Evolutionary conservation across 2,797 vertebrate species (phyloP), one percentile per base, ranked within the genome.

Genomic region (Sebastes wilsoni): DNA sequence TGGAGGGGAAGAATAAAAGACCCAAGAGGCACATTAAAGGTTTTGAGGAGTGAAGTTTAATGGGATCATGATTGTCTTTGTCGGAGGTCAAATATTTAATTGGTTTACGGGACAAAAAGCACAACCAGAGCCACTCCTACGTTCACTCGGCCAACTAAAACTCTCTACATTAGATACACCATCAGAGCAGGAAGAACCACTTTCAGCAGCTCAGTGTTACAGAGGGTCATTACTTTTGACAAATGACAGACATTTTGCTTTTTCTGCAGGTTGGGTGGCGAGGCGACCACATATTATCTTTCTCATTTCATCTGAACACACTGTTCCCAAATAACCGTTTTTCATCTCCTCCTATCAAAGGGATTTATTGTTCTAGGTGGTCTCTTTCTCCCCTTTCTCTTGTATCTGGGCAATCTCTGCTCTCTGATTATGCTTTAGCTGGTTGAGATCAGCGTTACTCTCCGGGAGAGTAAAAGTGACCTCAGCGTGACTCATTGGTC

Each of bases 1-100:
- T 34, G 9, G 32, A 68, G 14, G 60, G 25, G 32, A 70, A 30
- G 34, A 86, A 85, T 55, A 82, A 81, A 85, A 86, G 76, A 89
- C 77, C 65, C 46, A 6, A 61, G 79, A 89, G 73, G 38, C 86
- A 74, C 80, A 69, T 83, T 55, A 28, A 71, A 86, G 28, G 79
- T 88, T 90, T 88, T 67, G 80, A 91, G 78, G 86, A 90, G 81
- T 87, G 69, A 90, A 72, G 68, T 94, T 94, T 94, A 94, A 92
- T 93, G 81, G 83, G 83, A 79, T 89, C 72, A 32, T 78, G 78
- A 88, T 90, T 83, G 86, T 88, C 78, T 92, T 87, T 74, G 79
- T 89, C 34, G 20, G 62, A 84, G 79, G 88, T 92, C 87, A 92
- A 83, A 93, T 75, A 84, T 90, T 87, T 70, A 85, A 91, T 90